Evolutionary conservation across 2,797 vertebrate species (phyloP).

Genomic region (Sciurus vulgaris): DNA sequence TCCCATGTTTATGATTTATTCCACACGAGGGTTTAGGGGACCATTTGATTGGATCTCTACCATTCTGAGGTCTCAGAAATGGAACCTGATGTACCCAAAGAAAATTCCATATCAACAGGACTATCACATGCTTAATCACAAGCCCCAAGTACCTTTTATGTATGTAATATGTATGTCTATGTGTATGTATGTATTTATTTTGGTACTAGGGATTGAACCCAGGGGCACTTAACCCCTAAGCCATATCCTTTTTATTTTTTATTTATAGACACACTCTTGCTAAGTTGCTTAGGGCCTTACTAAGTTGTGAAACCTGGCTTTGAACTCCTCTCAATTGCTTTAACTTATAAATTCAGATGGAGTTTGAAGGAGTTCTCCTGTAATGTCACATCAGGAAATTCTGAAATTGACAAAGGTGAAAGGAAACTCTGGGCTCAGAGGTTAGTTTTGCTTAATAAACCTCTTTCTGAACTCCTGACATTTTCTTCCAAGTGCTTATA

Average conservation of each 20-base stretch:
- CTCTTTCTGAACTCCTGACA: neutral
- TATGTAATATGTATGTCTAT: no score
- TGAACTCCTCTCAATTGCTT: neutral
- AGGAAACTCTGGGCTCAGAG: neutral
- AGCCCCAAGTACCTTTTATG: neutral
- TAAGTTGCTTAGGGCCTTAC: no score
- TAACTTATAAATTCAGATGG: conserved; percentile 26
- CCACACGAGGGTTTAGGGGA: neutral
- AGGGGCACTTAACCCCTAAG: no score
- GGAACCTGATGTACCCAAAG: neutral
- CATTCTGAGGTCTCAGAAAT: conserved; percentile 10
- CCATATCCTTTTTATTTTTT: no score
- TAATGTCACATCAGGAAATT: neutral
- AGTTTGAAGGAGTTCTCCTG: neutral
- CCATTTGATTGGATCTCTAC: neutral
- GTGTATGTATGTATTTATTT: no score
- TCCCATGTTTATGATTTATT: neutral
- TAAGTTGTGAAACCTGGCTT: no score
- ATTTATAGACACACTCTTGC: no score
- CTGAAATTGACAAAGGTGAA: neutral
- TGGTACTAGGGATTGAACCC: neutral
- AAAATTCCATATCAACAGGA: neutral
- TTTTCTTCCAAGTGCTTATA: neutral
- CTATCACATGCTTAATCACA: neutral
- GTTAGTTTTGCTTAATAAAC: neutral